phyloP scores from a whole-genome alignment of 2,113 vertebrate species.

The Cryptomyrus ogoouensis region DNA sequence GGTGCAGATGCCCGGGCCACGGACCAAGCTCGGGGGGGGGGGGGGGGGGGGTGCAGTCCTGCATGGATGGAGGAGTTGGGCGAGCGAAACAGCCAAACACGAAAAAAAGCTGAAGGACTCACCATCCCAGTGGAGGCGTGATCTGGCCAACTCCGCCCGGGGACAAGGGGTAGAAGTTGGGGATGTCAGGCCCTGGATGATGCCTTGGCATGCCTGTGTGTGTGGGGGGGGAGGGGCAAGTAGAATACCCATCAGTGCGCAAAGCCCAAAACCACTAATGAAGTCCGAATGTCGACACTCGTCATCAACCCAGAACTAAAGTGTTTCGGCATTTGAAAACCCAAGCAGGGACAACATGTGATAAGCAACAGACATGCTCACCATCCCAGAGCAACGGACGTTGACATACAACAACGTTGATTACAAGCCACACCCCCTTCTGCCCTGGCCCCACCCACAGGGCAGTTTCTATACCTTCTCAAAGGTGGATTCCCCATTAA shows the following conservation, averaged over 20 bases:
- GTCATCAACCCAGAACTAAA: background rate
- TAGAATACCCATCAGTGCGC: background rate
- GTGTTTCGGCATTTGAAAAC: background rate
- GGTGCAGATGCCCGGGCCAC: background rate
- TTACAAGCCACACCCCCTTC: background rate
- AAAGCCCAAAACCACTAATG: background rate
- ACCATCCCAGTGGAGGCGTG: conserved; percentile 96
- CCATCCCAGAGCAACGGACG: background rate
- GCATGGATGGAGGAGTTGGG: background rate
- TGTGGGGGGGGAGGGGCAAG: background rate
- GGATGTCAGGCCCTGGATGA: conserved; percentile 86
- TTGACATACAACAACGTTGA: background rate
- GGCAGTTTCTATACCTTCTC: conserved; percentile 6
- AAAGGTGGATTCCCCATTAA: conserved; percentile 72
- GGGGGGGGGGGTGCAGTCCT: background rate
- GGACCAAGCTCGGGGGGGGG: background rate
- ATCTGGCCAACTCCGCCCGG: conserved; percentile 91
- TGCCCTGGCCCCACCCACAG: background rate
- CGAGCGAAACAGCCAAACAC: background rate
- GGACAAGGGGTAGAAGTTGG: conserved; percentile 93
- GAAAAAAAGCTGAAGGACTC: conserved; percentile 48
- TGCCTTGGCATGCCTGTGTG: conserved; percentile 84
- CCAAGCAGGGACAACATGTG: background rate
- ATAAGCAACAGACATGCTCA: background rate
- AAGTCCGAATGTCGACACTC: background rate